A percentile compares a stretch with the other conserved stretches of the same genome.
These are phyloP conservation scores for Agelaius phoeniceus DNA, from an alignment of 2,113 vertebrate genomes.

Conservation along the genomic window DNA sequence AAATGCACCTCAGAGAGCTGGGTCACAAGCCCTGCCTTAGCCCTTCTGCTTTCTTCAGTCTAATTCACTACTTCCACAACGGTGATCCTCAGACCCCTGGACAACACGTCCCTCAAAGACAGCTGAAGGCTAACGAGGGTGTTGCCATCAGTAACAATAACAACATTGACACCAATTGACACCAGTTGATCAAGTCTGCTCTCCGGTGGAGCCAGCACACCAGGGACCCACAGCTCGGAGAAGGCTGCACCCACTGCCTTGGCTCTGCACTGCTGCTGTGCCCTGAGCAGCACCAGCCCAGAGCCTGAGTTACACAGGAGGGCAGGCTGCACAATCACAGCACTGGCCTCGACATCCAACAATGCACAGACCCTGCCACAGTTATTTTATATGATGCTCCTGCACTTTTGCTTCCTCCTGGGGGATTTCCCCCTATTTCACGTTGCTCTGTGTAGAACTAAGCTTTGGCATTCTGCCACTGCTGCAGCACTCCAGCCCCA, in stretches of 20 bases:
- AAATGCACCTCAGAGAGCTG: background rate
- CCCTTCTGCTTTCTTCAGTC: background rate
- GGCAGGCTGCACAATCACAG: background rate
- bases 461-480: background rate
- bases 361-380: background rate
- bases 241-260: background rate
- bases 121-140: background rate
- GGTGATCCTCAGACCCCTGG: background rate
- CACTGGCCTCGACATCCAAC: background rate
- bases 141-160: background rate
- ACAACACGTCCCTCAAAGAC: background rate
- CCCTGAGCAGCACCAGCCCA: background rate
- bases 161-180: background rate
- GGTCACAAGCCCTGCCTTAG: background rate
- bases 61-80: background rate
- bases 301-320: background rate
- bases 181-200: background rate
- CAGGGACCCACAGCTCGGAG: background rate
- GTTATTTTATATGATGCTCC: background rate
- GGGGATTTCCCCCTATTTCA: background rate
- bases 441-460: background rate
- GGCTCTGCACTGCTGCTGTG: background rate
- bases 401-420: background rate
- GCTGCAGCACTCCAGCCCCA: background rate
- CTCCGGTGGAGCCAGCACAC: background rate